A percentile compares a stretch with the other conserved stretches of the same genome.
Conservation (phyloP, 2,888 invertebrate species). For the Morpho helenor region DNA sequence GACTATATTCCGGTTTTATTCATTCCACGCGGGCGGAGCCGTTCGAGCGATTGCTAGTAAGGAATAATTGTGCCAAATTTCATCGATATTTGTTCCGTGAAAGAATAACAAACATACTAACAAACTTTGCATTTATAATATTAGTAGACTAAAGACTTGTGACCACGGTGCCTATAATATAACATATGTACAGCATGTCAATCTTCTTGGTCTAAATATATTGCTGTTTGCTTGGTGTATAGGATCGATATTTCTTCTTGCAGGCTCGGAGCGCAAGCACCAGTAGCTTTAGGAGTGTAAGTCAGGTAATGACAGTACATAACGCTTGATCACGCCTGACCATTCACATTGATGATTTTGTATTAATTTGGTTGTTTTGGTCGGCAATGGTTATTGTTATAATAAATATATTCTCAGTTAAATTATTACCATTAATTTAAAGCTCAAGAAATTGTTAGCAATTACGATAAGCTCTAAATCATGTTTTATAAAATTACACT, state of each 20-base stretch:
- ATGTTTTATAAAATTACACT: too few species aligned
- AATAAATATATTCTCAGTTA: too few species aligned
- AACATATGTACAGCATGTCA: conserved; percentile 51
- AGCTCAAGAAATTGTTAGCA: too few species aligned
- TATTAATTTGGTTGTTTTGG: conserved; percentile 49
- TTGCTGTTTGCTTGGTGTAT: conserved; percentile 76
- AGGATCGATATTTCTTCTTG: conserved; percentile 80
- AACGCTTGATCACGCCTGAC: conserved; percentile 61
- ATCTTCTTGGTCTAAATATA: conserved; percentile 63
- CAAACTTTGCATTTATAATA: too few species aligned
- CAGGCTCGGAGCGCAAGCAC: conserved; percentile 94
- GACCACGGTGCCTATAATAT: conserved; percentile 35
- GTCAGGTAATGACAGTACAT: conserved; percentile 83
- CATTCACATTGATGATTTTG: conserved; percentile 50
- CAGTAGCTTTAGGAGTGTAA: conserved; percentile 94
- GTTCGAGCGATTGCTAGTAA: too few species aligned
- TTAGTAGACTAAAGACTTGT: conserved; percentile 1
- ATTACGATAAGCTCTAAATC: too few species aligned
- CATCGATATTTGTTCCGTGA: too few species aligned
- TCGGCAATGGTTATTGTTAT: conserved; percentile 53
- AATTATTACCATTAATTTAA: too few species aligned
- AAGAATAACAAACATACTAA: too few species aligned
- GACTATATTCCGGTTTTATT: too few species aligned
- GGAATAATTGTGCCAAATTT: too few species aligned
- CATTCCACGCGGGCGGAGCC: too few species aligned